These are phyloP conservation scores for Phylloscopus whistleri DNA, from an alignment of 2,113 vertebrate species.

Conservation along the genomic window DNA sequence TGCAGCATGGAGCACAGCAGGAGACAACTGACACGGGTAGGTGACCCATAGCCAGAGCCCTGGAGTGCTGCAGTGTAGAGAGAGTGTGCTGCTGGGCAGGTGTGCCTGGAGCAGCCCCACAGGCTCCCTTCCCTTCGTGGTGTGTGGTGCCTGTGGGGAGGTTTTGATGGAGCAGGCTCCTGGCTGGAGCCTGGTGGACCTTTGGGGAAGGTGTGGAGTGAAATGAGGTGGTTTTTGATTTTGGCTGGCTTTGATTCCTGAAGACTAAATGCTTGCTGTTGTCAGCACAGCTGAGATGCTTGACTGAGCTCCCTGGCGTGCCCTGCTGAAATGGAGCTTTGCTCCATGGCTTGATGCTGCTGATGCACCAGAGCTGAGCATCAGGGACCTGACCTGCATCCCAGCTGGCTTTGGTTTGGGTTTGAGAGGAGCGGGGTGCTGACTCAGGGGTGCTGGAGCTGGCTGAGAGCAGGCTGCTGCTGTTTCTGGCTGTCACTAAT, in stretches of 20 bases:
- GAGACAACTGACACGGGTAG: background rate
- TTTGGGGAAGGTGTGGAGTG: background rate
- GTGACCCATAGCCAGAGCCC: background rate
- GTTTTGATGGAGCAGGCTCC: background rate
- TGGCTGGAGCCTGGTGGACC: background rate
- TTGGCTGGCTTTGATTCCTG: background rate
- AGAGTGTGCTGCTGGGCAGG: background rate
- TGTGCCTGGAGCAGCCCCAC: background rate
- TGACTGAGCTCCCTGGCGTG: background rate
- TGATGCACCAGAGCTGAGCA: background rate
- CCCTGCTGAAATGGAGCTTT: background rate
- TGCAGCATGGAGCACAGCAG: background rate
- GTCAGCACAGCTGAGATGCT: background rate
- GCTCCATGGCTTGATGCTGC: background rate
- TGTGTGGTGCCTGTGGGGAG: background rate
- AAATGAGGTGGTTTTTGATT: background rate
- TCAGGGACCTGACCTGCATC: accelerated
- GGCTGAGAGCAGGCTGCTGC: background rate
- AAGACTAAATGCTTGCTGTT: background rate
- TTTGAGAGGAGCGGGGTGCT: background rate
- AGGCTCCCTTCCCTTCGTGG: background rate
- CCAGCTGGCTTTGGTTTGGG: background rate
- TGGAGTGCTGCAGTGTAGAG: background rate
- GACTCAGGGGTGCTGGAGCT: background rate
- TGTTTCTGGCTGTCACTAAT: background rate